Evolutionary conservation across 2,113 vertebrate genomes (phyloP), one percentile per base, ranked within the genome.

Genomic region (Lepidothrix coronata): DNA sequence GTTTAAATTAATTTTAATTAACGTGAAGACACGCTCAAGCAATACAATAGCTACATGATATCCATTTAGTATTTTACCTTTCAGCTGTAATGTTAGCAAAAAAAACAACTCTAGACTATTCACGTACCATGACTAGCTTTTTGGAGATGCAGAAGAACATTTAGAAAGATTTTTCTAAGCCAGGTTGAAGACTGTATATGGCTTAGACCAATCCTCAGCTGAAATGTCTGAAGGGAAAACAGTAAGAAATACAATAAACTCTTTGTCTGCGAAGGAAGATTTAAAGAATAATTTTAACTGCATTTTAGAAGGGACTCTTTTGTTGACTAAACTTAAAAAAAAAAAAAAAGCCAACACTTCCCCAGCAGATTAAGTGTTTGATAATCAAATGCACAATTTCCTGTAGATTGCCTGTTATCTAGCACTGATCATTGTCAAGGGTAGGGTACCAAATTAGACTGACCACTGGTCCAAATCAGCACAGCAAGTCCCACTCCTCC

Each of bases 1-100:
- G 72, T 83, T 95, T 92, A 95, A 95, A 95, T 91, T 89, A 78
- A 91, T 93, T 93, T 93, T 83, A 95, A 91, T 95, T 92, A 95
- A 89, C 41, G 5, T 52, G 70, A 95, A 95, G 84, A 87, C 76
- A 95, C 10, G 8, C 39, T 95, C 70, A 67, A 81, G 80, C 65
- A 91, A 91, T 68, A 96, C 52, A 91, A 59, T 86, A 92, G 81
- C 65, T 84, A 71, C 65, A 78, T 19, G 39, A 92, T 87, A 95
- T 6, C 10, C 12, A 31, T 67, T 92, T 67, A 71, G 16, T 74
- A 88, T 72, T 92, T 86, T 78, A 80, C 48, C 65, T 91, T 91
- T 89, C 76, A 66, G 82, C 51, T 90, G 33, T n/a, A 85, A 68
- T 1, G 8, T 73, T 74, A 77, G 79, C 20, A 54, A 93, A 86